phyloP scores from a whole-genome alignment of 1,140 invertebrate species.

The Augochlora pura region DNA sequence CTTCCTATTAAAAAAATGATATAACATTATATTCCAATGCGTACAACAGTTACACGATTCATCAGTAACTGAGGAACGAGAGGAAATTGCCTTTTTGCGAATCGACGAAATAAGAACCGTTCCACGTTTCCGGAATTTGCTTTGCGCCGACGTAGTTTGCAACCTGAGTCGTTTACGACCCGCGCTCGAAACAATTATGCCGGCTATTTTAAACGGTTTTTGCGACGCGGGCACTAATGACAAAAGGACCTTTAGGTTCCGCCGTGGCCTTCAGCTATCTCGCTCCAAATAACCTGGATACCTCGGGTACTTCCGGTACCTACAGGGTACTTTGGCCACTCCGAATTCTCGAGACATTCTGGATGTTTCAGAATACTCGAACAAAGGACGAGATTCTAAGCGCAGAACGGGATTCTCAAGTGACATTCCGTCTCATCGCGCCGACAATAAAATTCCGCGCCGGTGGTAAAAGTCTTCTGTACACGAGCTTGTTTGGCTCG shows the following conservation, averaged over 20 bases:
- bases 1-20: too few species aligned
- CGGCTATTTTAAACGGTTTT: not conserved
- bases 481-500: not conserved
- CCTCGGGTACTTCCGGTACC: conserved; percentile 9
- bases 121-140: too few species aligned
- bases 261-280: not conserved
- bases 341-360: conserved; percentile 8
- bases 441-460: not conserved
- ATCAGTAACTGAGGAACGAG: too few species aligned
- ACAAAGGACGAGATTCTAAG: not conserved
- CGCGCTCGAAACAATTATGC: too few species aligned
- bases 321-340: conserved; percentile 9
- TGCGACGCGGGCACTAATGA: not conserved
- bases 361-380: conserved; percentile 3
- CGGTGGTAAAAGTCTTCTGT: not conserved
- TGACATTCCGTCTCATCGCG: not conserved
- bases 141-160: too few species aligned
- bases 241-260: not conserved
- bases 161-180: too few species aligned
- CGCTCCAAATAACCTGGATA: not conserved
- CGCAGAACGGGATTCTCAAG: not conserved
- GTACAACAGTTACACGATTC: too few species aligned
- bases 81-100: too few species aligned
- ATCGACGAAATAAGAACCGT: too few species aligned
- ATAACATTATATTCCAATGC: too few species aligned